phyloP scores from a whole-genome alignment of 2,888 invertebrate species.

The Ophion ellenae region DNA sequence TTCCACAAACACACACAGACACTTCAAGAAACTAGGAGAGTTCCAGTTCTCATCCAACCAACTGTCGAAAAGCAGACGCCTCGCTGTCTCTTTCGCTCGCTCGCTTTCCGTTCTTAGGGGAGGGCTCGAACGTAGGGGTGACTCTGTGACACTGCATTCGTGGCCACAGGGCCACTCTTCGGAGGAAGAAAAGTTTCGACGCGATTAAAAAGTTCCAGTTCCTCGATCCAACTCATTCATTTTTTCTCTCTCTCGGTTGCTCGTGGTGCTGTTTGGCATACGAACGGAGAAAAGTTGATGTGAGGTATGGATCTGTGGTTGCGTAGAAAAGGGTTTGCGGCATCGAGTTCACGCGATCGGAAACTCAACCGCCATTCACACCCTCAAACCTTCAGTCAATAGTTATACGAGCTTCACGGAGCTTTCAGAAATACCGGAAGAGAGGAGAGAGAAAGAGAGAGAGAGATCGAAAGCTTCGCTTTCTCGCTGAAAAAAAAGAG shows the following conservation, averaged over 20 bases:
- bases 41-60: conserved; percentile 44
- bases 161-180: conserved; percentile 46
- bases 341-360: conserved; percentile 68
- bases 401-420: conserved; percentile 49
- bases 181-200: conserved; percentile 61
- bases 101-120: conserved; percentile 12
- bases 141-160: conserved; percentile 30
- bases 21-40: conserved; percentile 42
- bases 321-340: conserved; percentile 56
- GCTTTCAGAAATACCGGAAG: conserved; percentile 43
- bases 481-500: neutral
- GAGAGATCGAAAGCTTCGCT: neutral
- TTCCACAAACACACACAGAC: neutral
- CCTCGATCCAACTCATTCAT: conserved; percentile 28
- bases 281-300: conserved; percentile 1
- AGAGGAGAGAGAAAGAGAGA: neutral
- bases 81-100: neutral
- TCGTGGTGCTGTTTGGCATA: conserved; percentile 60
- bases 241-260: conserved; percentile 16
- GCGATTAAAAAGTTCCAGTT: conserved; percentile 64
- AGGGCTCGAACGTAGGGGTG: conserved; percentile 32
- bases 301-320: conserved; percentile 36
- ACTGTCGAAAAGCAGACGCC: conserved; percentile 57
- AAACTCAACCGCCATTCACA: conserved; percentile 52
- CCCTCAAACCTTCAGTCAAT: conserved; percentile 41